Evolutionary conservation across 2,888 invertebrate species (phyloP).

Genomic region (Cerastis leucographa): DNA sequence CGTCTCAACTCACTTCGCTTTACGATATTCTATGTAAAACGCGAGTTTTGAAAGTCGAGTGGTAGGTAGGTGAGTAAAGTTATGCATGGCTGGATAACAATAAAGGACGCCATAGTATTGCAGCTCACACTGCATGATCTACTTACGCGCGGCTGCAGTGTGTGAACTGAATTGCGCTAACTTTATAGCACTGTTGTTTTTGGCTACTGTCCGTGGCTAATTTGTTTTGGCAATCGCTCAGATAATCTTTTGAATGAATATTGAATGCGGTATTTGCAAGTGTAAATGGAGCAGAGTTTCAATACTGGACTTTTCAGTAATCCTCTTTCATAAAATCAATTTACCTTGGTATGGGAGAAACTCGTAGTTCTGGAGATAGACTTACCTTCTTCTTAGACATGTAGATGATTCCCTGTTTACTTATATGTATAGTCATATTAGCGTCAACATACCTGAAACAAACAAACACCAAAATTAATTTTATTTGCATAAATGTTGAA

Average conservation of each 20-base stretch:
- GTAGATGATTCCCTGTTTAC: not conserved
- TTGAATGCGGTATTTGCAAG: slow-evolving; percentile 25
- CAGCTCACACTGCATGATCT: slow-evolving; percentile 22
- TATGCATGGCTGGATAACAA: slow-evolving; percentile 19
- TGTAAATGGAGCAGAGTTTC: slow-evolving; percentile 15
- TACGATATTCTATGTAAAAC: slow-evolving; percentile 23
- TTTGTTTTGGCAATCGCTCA: slow-evolving; percentile 50
- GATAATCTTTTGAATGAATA: slow-evolving; percentile 33
- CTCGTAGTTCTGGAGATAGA: not conserved
- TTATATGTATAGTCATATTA: not conserved
- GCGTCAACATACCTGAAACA: slow-evolving; percentile 43
- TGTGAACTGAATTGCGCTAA: slow-evolving; percentile 38
- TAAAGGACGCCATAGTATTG: slow-evolving; percentile 20
- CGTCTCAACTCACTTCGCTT: slow-evolving; percentile 12
- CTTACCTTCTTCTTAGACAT: not conserved
- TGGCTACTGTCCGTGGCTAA: slow-evolving; percentile 45
- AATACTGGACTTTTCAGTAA: not conserved
- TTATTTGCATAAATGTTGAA: not conserved
- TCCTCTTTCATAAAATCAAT: not conserved
- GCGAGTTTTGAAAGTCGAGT: slow-evolving; percentile 9
- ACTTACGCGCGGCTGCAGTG: slow-evolving; percentile 43
- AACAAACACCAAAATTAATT: slow-evolving; percentile 18
- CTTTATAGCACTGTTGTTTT: slow-evolving; percentile 38
- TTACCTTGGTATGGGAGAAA: not conserved
- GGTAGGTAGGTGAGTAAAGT: slow-evolving; percentile 15